A percentile compares a stretch with the other conserved stretches of the same genome.
These are phyloP conservation scores for Brachypodius melanocephalos DNA, from an alignment of 2,113 vertebrate species.

Conservation along the genomic window DNA sequence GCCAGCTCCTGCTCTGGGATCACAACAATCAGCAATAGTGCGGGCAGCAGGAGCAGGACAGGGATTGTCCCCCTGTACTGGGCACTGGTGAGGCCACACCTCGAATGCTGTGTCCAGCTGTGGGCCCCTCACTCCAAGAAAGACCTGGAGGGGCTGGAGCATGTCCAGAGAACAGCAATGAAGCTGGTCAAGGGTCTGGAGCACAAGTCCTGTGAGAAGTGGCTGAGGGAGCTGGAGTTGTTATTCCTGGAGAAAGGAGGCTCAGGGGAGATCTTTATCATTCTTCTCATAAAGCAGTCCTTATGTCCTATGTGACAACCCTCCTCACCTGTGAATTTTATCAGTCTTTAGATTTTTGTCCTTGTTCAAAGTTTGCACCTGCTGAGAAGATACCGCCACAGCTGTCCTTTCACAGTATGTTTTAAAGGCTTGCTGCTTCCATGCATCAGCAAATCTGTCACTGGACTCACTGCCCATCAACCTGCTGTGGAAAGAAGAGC, in stretches of 20 bases:
- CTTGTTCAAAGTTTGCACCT: neutral
- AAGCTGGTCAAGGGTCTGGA: neutral
- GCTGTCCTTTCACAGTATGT: neutral
- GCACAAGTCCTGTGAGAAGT: neutral
- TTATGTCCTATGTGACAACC: neutral
- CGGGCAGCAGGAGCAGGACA: neutral
- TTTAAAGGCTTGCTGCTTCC: neutral
- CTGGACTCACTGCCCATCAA: neutral
- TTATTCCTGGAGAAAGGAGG: neutral
- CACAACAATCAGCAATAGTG: neutral
- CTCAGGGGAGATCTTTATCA: neutral
- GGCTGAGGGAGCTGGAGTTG: neutral
- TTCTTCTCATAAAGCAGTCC: neutral
- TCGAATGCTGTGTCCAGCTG: accelerated
- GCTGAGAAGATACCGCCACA: neutral
- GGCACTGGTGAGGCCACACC: neutral
- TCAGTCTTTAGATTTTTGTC: neutral
- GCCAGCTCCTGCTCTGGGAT: neutral
- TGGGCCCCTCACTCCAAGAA: neutral
- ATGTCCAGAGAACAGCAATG: accelerated
- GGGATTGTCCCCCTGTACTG: accelerated
- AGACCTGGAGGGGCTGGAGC: neutral
- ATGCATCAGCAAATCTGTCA: neutral
- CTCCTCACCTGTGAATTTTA: neutral
- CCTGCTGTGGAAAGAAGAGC: neutral